Percentiles rank a stretch among this genome's conserved stretches.
Evolutionary conservation across 2,113 vertebrate species (phyloP).

Genomic region (Ailurus styani): DNA sequence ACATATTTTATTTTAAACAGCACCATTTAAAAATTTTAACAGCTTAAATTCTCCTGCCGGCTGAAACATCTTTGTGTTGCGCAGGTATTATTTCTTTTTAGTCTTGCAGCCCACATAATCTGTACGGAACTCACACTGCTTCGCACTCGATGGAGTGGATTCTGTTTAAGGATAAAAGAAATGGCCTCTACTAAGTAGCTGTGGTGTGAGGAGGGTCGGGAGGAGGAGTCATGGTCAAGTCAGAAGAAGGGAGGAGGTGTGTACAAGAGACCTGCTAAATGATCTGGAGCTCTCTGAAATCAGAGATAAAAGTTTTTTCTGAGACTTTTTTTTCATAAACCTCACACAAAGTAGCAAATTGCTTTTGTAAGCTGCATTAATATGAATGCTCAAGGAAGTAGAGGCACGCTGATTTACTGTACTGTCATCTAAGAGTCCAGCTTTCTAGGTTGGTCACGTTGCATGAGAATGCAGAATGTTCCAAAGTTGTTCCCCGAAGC

Average conservation of each 20-base stretch:
- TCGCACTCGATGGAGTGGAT: not conserved
- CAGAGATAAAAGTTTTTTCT: not conserved
- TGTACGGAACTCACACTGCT: not conserved
- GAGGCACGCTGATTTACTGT: not conserved
- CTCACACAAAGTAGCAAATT: not conserved
- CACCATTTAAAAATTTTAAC: not conserved
- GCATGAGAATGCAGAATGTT: not conserved
- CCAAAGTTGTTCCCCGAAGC: not conserved
- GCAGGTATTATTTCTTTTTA: not conserved
- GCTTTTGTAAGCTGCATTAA: not conserved
- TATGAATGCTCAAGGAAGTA: not conserved
- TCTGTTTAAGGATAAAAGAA: not conserved
- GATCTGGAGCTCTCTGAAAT: not conserved
- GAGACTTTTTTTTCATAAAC: not conserved
- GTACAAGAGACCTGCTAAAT: not conserved
- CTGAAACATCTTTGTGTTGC: not conserved
- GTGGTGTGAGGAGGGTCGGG: not conserved
- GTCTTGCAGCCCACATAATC: not conserved
- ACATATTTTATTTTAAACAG: not conserved
- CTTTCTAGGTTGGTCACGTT: not conserved
- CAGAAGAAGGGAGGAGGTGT: not conserved
- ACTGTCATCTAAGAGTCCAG: not conserved
- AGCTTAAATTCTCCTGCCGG: not conserved
- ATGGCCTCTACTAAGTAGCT: not conserved
- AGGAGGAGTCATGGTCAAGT: not conserved